Evolutionary conservation across 1,140 invertebrate genomes (phyloP).

Genomic region (Palaemon carinicauda): DNA sequence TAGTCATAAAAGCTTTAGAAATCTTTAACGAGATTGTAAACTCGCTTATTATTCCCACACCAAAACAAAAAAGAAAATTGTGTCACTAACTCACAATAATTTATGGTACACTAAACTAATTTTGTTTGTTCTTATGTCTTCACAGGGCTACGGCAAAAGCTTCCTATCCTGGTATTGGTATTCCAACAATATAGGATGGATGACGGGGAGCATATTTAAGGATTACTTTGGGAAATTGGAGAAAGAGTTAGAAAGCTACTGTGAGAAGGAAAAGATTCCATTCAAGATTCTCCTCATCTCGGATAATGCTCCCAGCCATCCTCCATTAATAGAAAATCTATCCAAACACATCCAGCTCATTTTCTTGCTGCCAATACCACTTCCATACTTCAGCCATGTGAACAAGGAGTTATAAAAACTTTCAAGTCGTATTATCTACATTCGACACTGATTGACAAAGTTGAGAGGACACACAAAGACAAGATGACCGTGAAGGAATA

Average conservation of each 20-base stretch:
- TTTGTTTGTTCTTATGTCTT: background rate
- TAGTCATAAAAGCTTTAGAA: too few species aligned
- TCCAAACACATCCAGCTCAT: background rate
- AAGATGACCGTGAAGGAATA: background rate
- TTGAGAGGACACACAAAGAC: background rate
- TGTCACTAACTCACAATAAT: background rate
- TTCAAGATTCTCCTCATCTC: background rate
- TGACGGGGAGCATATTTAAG: background rate
- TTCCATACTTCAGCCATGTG: background rate
- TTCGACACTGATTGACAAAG: background rate
- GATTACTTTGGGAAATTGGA: background rate
- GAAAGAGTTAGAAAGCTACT: background rate
- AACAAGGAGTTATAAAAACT: background rate
- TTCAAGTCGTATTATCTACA: background rate
- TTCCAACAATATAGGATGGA: background rate
- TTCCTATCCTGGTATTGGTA: background rate
- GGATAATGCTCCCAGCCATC: background rate
- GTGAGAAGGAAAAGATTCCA: background rate
- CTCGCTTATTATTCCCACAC: too few species aligned
- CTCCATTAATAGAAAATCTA: background rate
- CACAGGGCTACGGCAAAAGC: constrained; percentile 1
- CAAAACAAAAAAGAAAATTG: too few species aligned
- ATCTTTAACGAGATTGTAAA: too few species aligned
- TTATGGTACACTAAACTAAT: background rate
- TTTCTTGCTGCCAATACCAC: background rate